Base-by-base conservation (phyloP, 1,140 invertebrate genomes). In the Uloborus diversus region DNA sequence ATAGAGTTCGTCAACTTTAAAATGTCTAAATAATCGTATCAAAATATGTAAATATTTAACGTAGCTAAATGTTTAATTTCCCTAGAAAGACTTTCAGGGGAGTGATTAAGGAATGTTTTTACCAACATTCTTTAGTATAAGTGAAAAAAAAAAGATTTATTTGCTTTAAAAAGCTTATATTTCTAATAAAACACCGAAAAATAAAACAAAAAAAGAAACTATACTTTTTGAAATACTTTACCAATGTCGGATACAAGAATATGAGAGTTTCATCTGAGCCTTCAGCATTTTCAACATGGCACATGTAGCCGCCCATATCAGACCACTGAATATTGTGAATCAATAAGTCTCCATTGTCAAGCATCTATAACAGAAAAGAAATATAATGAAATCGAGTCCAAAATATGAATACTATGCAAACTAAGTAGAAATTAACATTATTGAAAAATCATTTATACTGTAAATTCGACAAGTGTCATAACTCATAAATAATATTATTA, bases 241-340 rank as follows among this genome's bases (percentile, higher is more conserved):
- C 90, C 86, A 88, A 84, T 86, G 92, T 87, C 17, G 94, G 93
- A 85, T 95, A 96, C 11, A 96, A 85, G 86, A 95, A 95, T 14
- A 93, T 93, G 23, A 89, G 87, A 1, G 88, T 88, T 4, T 87
- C 86, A 82, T 93, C 92, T 59, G 90, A 88, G 17, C 92, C 92
- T 47, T 89, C 86, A 3, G 86, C 65, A 85, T 94, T 94, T 73
- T 90, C 88, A 4, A 91, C 93, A 1, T 90, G 87, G 84, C 94
- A 96, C 2, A 88, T 91, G 87, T 92, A 96, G 13, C 87, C 88
- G 37, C 93, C 94, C 93, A 95, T 95, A 84, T 95, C 92, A 13
- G 88, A 85, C 92, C 93, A 96, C 25, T 86, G 87, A 14, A 95
- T 85, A 30, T 89, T 88, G 11, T 86, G 86, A 73, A 96, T 93